These are phyloP conservation scores for Oscarella lobularis DNA, from an alignment of 37 sponge, comb jelly and placozoan species.

Conservation along the genomic window DNA sequence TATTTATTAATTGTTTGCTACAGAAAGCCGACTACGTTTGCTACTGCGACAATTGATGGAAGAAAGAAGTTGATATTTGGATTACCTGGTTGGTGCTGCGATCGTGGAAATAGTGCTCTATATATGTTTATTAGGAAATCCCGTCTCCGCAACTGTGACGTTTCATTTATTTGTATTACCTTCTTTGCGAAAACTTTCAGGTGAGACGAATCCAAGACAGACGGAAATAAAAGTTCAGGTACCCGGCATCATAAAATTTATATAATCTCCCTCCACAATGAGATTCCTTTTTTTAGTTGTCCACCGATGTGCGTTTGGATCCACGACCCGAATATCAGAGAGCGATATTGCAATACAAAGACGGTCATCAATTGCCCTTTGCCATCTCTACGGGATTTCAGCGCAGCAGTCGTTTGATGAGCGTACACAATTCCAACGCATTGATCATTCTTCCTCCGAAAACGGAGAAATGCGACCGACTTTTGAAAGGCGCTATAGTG, in stretches of 20 bases:
- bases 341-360: slow-evolving; percentile 16
- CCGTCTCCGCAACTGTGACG: slow-evolving; percentile 88
- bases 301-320: slow-evolving; percentile 32
- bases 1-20: neutral
- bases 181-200: slow-evolving; percentile 68
- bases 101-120: neutral
- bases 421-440: slow-evolving; percentile 82
- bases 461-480: slow-evolving; percentile 11
- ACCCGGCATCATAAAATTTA: no score
- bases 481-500: slow-evolving; percentile 17
- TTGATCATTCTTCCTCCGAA: slow-evolving; percentile 68
- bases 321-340: slow-evolving; percentile 83
- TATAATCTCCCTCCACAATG: no score
- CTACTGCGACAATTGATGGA: slow-evolving; percentile 30
- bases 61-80: slow-evolving; percentile 69
- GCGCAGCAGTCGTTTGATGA: slow-evolving; percentile 86
- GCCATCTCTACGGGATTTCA: slow-evolving; percentile 79
- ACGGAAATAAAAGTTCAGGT: slow-evolving; percentile 30
- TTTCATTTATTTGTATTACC: slow-evolving; percentile 85
- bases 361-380: slow-evolving; percentile 14
- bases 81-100: slow-evolving; percentile 64
- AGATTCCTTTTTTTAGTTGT: slow-evolving; percentile 36
- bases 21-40: slow-evolving; percentile 98
- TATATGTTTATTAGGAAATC: slow-evolving; percentile 56
- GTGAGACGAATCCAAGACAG: slow-evolving; percentile 13